Base-by-base conservation (phyloP, 2,113 vertebrate genomes). In the Dipodomys ordii region DNA sequence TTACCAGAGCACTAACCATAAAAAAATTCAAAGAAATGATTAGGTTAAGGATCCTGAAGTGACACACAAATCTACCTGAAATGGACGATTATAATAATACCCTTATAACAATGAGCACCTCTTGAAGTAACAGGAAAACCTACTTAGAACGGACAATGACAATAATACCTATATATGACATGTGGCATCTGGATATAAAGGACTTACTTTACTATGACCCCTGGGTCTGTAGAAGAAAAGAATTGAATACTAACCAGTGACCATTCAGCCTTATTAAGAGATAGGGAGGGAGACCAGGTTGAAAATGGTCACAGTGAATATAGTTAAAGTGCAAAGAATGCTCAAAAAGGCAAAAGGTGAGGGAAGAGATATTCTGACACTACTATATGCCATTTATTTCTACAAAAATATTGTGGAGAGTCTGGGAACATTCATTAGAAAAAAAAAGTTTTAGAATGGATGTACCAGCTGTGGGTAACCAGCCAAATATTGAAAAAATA, bases 201-300 rank as follows among this genome's bases (percentile, higher is more conserved):
- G 79, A 91, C 44, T 12, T 87, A 69, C 80, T 92, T 92, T 90
- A 79, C 32, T 28, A 74, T 83, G 62, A 44, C 69, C 68, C 25
- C 39, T 83, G 76, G 46, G 9, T 87, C 18, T 90, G 9, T 78
- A 53, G 71, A 32, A 77, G n/a, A 68, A 12, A 91, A 91, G 79
- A n/a, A 69, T 64, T 30, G 30, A 93, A 76, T 69, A 83, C 71
- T 83, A 82, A 62, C 19, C 60, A 82, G 69, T 93, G 64, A 92
- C 65, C 35, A 81, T 88, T 94, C 28, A 93, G 77, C 81, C 85
- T 92, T 96, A 96, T 32, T 85, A 39, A 8, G n/a, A n/a, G 27
- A 25, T 64, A 64, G 32, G 49, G 74, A 67, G 19, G 67, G 88
- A 53, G 53, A 57, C 53, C 53, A 76, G 64, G 46, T 86, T 39